Conservation (phyloP, 2,797 vertebrate species). For the Smutsia gigantea region DNA sequence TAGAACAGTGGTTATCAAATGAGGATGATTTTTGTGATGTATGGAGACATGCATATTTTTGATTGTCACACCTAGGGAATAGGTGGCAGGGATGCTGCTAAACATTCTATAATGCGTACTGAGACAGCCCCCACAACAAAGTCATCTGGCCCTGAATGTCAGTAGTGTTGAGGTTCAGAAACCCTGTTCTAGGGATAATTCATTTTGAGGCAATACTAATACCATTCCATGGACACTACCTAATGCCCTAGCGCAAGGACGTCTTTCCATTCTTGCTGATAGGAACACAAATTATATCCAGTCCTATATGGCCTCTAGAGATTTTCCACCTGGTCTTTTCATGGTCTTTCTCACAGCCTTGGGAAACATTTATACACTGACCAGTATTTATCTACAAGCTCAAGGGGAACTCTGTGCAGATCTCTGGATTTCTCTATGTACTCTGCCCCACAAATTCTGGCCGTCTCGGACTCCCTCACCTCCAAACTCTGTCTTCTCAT, state of each 20-base stretch:
- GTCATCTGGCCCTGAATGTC: background rate
- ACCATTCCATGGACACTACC: background rate
- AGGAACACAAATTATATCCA: background rate
- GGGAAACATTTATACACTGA: background rate
- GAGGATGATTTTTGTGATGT: background rate
- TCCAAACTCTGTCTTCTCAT: background rate
- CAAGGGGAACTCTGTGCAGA: fast-evolving
- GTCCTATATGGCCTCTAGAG: background rate
- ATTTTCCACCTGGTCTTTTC: background rate
- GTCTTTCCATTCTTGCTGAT: background rate
- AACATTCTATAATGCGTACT: background rate
- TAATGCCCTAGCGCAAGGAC: background rate
- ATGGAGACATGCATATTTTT: background rate
- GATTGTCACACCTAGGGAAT: background rate
- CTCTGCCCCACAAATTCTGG: background rate
- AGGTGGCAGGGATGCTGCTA: background rate
- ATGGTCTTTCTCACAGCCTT: background rate
- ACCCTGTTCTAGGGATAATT: background rate
- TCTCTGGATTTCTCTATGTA: background rate
- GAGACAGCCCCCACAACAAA: background rate
- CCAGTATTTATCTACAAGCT: background rate
- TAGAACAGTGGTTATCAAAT: background rate
- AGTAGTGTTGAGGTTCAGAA: background rate
- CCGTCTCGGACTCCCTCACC: background rate
- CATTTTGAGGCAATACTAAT: background rate